These are phyloP conservation scores for Thalpophila matura DNA, from an alignment of 2,888 invertebrate species.

Conservation along the genomic window DNA sequence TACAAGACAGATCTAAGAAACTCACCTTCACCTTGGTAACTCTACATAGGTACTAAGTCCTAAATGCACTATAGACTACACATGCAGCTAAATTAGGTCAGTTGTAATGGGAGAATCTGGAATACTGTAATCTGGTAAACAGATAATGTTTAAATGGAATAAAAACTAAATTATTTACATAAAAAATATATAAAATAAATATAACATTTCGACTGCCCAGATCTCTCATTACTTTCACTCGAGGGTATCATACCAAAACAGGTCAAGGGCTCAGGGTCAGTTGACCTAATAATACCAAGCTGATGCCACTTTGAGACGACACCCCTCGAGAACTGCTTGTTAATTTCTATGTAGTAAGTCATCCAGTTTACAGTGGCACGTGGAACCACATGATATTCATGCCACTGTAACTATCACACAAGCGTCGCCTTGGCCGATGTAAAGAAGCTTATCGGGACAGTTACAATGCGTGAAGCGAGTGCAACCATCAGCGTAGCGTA, in stretches of 20 bases:
- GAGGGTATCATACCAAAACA: conserved; percentile 40
- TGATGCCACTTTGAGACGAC: conserved; percentile 33
- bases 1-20: conserved; percentile 33
- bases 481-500: conserved; percentile 62
- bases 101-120: conserved; percentile 43
- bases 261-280: background rate
- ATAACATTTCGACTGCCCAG: background rate
- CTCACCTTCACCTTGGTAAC: conserved; percentile 55
- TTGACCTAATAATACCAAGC: background rate
- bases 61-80: conserved; percentile 47
- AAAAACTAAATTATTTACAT: conserved; percentile 14
- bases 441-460: conserved; percentile 52
- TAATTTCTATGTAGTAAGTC: conserved; percentile 40
- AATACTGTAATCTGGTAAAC: no score
- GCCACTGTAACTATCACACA: conserved; percentile 52
- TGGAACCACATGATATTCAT: background rate
- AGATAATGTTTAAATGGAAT: conserved; percentile 6
- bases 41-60: conserved; percentile 31
- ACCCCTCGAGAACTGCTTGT: conserved; percentile 31
- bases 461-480: conserved; percentile 65
- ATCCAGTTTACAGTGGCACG: conserved; percentile 40
- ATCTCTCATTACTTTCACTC: conserved; percentile 46
- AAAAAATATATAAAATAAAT: background rate
- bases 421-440: conserved; percentile 28
- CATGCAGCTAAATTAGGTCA: conserved; percentile 37